Evolutionary conservation across 2,113 vertebrate genomes (phyloP).

Genomic region (Furnarius figulus): DNA sequence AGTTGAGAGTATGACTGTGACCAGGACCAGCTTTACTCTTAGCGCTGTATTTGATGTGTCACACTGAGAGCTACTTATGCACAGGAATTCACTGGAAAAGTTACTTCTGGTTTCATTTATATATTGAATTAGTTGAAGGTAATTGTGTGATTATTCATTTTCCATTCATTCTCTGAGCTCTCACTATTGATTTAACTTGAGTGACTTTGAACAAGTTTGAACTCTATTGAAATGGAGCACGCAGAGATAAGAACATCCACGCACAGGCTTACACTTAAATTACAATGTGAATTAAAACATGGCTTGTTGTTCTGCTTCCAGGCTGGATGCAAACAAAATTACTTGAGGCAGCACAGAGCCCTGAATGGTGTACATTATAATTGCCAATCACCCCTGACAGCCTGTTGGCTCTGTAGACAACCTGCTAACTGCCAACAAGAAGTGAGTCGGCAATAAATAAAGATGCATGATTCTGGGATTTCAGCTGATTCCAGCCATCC

Average conservation of each 20-base stretch:
- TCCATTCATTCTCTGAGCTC: background rate
- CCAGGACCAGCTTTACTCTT: background rate
- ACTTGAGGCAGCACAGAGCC: background rate
- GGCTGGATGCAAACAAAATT: constrained; percentile 3
- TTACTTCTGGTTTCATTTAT: background rate
- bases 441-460: constrained; percentile 3
- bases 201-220: background rate
- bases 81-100: background rate
- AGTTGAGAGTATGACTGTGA: background rate
- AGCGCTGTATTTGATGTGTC: background rate
- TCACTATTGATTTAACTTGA: constrained; percentile 1
- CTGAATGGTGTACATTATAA: background rate
- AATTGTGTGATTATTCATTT: constrained; percentile 1
- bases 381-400: constrained; percentile 8
- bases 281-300: background rate
- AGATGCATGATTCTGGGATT: background rate
- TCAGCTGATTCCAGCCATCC: background rate
- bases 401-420: background rate
- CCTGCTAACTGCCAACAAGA: background rate
- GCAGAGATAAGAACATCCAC: background rate
- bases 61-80: background rate
- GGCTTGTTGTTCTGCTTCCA: background rate
- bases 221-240: background rate
- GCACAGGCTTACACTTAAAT: background rate
- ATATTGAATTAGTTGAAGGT: background rate